These are phyloP conservation scores for Hemicentrotus pulcherrimus DNA, from an alignment of 35 echinoderm and acorn worm species.

Conservation along the genomic window DNA sequence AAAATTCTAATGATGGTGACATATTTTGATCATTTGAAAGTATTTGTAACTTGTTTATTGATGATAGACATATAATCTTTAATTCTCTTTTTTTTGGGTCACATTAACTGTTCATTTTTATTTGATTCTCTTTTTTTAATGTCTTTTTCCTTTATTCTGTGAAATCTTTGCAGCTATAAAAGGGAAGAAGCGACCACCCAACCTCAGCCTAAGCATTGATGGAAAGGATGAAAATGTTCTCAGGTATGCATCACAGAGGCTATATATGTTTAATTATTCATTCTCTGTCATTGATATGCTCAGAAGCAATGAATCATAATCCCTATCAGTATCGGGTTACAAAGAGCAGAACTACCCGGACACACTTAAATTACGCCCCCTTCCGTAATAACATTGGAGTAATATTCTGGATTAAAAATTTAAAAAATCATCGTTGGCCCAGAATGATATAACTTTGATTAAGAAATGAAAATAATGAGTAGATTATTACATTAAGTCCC, in stretches of 20 bases:
- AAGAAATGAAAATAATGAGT: not conserved
- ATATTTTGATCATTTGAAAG: no score
- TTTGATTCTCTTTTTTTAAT: not conserved
- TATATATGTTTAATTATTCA: not conserved
- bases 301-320: not conserved
- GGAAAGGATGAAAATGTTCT: constrained; percentile 37
- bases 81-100: no score
- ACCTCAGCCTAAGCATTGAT: constrained; percentile 19
- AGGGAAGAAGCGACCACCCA: constrained; percentile 6
- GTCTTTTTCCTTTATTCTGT: not conserved
- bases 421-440: not conserved
- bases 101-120: not conserved
- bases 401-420: not conserved
- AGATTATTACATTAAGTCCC: not conserved
- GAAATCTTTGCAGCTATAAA: not conserved
- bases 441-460: not conserved
- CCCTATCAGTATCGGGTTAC: not conserved
- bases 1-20: no score
- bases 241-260: not conserved
- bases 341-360: not conserved
- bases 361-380: not conserved
- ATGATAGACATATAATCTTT: no score
- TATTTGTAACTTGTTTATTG: no score
- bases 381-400: not conserved
- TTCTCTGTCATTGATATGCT: not conserved